Evolutionary conservation across 2,797 vertebrate species (phyloP).

Genomic region (Coregonus suidteri): DNA sequence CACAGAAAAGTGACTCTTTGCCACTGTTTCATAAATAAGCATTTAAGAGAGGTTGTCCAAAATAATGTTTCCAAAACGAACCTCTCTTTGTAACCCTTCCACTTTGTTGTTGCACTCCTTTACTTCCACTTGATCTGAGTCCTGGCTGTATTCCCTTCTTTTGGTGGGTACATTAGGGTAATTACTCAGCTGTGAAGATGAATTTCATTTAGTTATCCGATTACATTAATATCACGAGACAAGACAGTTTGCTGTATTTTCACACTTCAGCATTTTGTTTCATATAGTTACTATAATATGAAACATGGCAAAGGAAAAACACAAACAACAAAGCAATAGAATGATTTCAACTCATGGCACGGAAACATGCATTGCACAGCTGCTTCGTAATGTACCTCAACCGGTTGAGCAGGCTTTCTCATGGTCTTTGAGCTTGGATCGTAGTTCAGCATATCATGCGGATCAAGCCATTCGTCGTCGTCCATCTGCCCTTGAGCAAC

Average conservation of each 20-base stretch:
- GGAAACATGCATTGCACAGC: neutral
- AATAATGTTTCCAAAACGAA: constrained; percentile 23
- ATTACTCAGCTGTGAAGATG: constrained; percentile 25
- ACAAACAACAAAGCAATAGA: too few species aligned
- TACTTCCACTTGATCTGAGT: constrained; percentile 27
- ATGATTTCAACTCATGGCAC: neutral
- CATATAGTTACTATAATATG: neutral
- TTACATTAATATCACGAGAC: neutral
- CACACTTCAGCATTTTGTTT: neutral
- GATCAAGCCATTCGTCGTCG: constrained; percentile 89
- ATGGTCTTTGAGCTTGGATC: constrained; percentile 84
- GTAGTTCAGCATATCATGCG: constrained; percentile 92
- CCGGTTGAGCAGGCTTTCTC: constrained; percentile 66
- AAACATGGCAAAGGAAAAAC: too few species aligned
- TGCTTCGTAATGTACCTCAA: constrained; percentile 73
- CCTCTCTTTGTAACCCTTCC: constrained; percentile 52
- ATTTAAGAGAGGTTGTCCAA: neutral
- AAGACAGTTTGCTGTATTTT: neutral
- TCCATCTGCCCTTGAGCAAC: constrained; percentile 42
- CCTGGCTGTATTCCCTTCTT: constrained; percentile 55
- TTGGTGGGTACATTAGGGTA: constrained; percentile 70
- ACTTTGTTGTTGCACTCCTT: constrained; percentile 39
- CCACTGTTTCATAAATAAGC: neutral
- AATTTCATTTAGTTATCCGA: neutral
- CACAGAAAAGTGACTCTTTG: neutral